Conservation (phyloP, 2,888 invertebrate genomes). For the Harmothoe impar region DNA sequence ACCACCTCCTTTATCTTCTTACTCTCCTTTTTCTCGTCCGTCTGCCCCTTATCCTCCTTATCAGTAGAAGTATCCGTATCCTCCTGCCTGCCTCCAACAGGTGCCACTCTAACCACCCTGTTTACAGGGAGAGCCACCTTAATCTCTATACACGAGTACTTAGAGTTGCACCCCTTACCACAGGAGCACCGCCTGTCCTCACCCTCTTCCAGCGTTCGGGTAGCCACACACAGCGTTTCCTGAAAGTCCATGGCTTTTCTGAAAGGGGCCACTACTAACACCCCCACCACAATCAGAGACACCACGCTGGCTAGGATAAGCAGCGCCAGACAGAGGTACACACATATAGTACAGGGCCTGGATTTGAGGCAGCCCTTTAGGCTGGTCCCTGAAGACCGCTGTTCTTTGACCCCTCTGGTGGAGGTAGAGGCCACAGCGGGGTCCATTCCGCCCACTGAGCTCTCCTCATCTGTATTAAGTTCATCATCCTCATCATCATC, state of each 20-base stretch:
- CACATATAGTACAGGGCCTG: conserved; percentile 64
- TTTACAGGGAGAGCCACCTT: conserved; percentile 47
- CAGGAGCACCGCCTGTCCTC: conserved; percentile 67
- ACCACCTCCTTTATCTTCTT: conserved; percentile 26
- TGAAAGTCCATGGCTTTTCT: conserved; percentile 62
- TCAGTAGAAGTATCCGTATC: too few relatives aligned
- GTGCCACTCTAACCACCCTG: conserved; percentile 3
- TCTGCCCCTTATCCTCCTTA: neutral
- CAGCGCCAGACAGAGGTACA: conserved; percentile 66
- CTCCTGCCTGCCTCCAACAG: neutral
- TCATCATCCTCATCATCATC: conserved; percentile 34
- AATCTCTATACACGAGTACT: conserved; percentile 66
- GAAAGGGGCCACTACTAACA: conserved; percentile 68
- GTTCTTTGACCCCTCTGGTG: neutral
- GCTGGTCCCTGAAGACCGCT: neutral
- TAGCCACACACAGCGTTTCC: conserved; percentile 62
- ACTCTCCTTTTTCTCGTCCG: neutral
- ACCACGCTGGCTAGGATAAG: conserved; percentile 66
- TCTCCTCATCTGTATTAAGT: conserved; percentile 45
- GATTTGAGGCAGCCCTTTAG: conserved; percentile 49
- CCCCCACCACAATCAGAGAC: conserved; percentile 67
- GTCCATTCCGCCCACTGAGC: neutral
- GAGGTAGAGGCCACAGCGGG: neutral
- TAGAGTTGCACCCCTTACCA: conserved; percentile 69
- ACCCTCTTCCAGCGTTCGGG: neutral